These are phyloP conservation scores for Hylaea fasciaria DNA, from an alignment of 2,888 invertebrate species.

Conservation along the genomic window DNA sequence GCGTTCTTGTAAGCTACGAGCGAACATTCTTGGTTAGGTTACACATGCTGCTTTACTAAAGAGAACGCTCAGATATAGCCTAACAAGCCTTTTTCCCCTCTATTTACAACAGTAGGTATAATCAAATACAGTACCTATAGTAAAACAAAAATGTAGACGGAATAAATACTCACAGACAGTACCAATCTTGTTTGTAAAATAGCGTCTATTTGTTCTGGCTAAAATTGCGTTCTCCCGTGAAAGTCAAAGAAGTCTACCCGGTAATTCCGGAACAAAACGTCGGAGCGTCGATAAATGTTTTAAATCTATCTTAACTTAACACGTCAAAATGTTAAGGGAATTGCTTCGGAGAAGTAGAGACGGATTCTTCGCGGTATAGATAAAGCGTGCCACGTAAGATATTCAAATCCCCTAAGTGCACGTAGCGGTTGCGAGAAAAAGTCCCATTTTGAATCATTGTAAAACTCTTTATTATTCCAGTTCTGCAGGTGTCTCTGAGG, in stretches of 20 bases:
- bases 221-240: conserved; percentile 24
- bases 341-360: conserved; percentile 69
- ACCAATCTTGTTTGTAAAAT: conserved; percentile 26
- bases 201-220: conserved; percentile 23
- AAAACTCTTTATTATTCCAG: conserved; percentile 83
- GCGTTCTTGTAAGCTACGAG: too few relatives aligned
- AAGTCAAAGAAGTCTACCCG: conserved; percentile 24
- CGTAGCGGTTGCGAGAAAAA: conserved; percentile 83
- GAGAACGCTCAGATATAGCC: too few relatives aligned
- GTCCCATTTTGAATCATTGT: conserved; percentile 81
- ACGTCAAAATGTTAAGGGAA: conserved; percentile 59
- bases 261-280: conserved; percentile 29
- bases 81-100: not conserved
- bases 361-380: conserved; percentile 71
- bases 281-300: conserved; percentile 27
- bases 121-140: conserved; percentile 6
- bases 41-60: too few relatives aligned
- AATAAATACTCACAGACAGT: conserved; percentile 15
- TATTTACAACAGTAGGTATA: conserved; percentile 9
- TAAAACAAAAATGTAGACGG: not conserved
- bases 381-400: conserved; percentile 81
- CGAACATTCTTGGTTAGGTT: too few relatives aligned
- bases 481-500: conserved; percentile 79
- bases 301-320: conserved; percentile 38
- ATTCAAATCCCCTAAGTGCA: conserved; percentile 85